Conservation (phyloP, 2,888 invertebrate species). For the Tanaodytes sp. region DNA sequence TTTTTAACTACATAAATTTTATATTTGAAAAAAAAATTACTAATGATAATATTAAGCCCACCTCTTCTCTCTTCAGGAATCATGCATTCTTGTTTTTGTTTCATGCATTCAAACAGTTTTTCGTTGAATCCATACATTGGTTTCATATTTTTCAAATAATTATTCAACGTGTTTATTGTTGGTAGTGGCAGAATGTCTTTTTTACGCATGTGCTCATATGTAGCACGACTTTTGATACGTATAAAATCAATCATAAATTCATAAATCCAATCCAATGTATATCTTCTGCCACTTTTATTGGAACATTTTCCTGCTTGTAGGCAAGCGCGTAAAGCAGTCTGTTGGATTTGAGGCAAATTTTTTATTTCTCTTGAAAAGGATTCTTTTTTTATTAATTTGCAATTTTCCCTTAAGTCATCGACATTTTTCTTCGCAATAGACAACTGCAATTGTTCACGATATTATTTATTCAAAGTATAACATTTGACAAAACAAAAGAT, state of each 20-base stretch:
- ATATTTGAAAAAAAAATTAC: no score
- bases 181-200: slow-evolving; percentile 12
- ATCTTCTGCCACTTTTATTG: neutral
- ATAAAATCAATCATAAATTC: slow-evolving; percentile 10
- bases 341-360: neutral
- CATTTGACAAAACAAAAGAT: no score
- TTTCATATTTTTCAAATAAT: slow-evolving; percentile 14
- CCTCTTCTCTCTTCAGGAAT: neutral
- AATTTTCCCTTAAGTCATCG: no score
- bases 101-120: neutral
- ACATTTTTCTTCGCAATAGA: no score
- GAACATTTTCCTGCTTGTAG: neutral
- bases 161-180: slow-evolving; percentile 10
- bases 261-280: slow-evolving; percentile 9
- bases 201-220: slow-evolving; percentile 8
- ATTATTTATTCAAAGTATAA: no score
- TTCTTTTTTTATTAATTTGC: no score
- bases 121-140: slow-evolving; percentile 10
- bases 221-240: slow-evolving; percentile 1
- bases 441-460: no score
- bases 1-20: no score
- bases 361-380: neutral
- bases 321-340: neutral
- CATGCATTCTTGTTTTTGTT: neutral
- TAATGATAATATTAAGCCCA: no score